Conservation (phyloP, 1,140 invertebrate species). For the Penaeus japonicus region DNA sequence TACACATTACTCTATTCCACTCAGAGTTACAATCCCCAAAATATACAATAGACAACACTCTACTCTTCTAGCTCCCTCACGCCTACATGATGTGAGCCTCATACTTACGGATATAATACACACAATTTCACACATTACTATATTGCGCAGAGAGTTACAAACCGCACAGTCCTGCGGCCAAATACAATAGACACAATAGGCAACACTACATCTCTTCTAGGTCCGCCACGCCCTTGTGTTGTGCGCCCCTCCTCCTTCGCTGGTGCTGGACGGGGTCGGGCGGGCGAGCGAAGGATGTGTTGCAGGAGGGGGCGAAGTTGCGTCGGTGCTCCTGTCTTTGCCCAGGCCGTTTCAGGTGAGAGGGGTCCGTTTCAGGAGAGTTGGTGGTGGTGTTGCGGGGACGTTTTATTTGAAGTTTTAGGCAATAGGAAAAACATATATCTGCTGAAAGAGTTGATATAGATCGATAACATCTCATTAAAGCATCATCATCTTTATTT, state of each 20-base stretch:
- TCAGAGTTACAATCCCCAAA: too few relatives aligned
- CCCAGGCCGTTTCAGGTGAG: conserved; percentile 45
- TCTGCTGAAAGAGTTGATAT: not conserved
- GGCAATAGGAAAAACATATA: not conserved
- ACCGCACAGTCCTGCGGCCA: too few relatives aligned
- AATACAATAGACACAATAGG: too few relatives aligned
- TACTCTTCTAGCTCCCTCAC: too few relatives aligned
- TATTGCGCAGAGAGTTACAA: too few relatives aligned
- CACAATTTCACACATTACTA: too few relatives aligned
- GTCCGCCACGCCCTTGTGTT: conserved; percentile 44
- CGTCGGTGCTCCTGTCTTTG: conserved; percentile 32
- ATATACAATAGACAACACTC: too few relatives aligned
- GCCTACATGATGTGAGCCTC: too few relatives aligned
- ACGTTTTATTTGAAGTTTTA: not conserved
- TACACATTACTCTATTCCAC: too few relatives aligned
- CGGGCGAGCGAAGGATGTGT: conserved; percentile 31
- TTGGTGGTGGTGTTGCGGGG: too few relatives aligned
- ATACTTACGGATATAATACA: too few relatives aligned
- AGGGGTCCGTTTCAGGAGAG: not conserved
- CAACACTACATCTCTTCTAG: not conserved
- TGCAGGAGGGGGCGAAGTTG: conserved; percentile 33
- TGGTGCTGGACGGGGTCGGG: conserved; percentile 39
- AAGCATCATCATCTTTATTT: not conserved
- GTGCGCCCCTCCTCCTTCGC: conserved; percentile 33
- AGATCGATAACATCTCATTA: too few relatives aligned